These are phyloP conservation scores for Parotocinclus haroldoi DNA, from an alignment of 2,797 vertebrate species.

Conservation along the genomic window DNA sequence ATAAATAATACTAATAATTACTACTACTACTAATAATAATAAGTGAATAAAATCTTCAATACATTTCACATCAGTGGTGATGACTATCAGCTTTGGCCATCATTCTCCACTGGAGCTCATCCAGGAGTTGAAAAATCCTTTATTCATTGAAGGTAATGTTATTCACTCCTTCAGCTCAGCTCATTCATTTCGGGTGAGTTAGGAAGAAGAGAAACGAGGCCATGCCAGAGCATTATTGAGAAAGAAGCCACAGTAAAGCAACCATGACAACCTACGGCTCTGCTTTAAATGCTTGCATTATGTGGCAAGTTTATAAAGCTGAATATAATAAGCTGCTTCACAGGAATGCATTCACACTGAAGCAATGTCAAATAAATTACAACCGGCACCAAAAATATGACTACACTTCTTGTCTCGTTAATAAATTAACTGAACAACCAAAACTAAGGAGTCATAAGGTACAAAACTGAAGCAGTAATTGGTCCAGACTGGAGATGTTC, in stretches of 20 bases:
- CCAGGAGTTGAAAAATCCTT: slow-evolving; percentile 69
- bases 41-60: slow-evolving; percentile 45
- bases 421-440: neutral
- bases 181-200: slow-evolving; percentile 60
- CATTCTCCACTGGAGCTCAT: slow-evolving; percentile 63
- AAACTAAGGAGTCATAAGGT: neutral
- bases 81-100: slow-evolving; percentile 72
- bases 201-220: slow-evolving; percentile 21
- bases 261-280: slow-evolving; percentile 27
- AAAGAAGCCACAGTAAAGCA: slow-evolving; percentile 27
- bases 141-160: slow-evolving; percentile 71
- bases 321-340: neutral
- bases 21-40: no score
- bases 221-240: slow-evolving; percentile 11
- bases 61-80: slow-evolving; percentile 54
- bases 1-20: no score
- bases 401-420: no score
- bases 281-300: slow-evolving; percentile 22
- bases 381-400: no score
- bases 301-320: slow-evolving; percentile 16
- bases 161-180: slow-evolving; percentile 70
- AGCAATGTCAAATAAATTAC: no score
- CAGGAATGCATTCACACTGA: neutral
- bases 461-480: no score
- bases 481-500: no score